phyloP scores from a whole-genome alignment of 1,140 invertebrate genomes.

The Telenomus remus region DNA sequence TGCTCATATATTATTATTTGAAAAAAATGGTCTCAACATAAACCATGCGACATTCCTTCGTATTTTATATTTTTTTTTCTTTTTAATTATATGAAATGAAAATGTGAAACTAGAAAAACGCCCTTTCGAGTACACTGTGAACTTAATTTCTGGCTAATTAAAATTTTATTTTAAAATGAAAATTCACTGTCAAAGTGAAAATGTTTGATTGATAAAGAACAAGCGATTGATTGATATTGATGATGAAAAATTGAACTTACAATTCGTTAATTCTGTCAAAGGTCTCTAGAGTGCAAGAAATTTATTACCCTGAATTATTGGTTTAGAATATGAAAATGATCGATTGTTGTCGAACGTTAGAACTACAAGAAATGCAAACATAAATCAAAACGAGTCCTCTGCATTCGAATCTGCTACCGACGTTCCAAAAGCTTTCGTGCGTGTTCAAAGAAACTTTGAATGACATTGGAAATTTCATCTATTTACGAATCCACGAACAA shows the following conservation, averaged over 20 bases:
- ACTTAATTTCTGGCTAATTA: too few species aligned
- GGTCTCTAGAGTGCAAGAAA: conserved; percentile 16
- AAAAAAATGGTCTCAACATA: too few species aligned
- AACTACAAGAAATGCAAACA: conserved; percentile 19
- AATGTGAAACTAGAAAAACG: too few species aligned
- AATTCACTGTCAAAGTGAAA: too few species aligned
- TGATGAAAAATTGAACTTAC: neutral
- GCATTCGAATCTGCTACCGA: conserved; percentile 34
- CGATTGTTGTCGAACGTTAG: conserved; percentile 44
- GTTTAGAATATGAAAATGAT: conserved; percentile 40
- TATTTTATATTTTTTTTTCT: too few species aligned
- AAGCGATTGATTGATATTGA: neutral
- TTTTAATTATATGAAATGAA: too few species aligned
- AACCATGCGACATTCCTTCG: too few species aligned
- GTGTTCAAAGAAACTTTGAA: conserved; percentile 24
- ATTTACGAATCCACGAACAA: neutral
- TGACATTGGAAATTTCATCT: neutral
- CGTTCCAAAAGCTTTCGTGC: conserved; percentile 14
- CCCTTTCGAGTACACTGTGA: too few species aligned
- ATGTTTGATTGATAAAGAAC: too few species aligned
- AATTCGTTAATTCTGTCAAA: neutral
- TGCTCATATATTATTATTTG: too few species aligned
- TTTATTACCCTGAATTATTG: conserved; percentile 39
- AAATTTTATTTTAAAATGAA: too few species aligned
- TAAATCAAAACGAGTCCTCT: conserved; percentile 29